These are phyloP conservation scores for Coryphaenoides rupestris DNA, from an alignment of 2,113 vertebrate genomes.

Conservation along the genomic window DNA sequence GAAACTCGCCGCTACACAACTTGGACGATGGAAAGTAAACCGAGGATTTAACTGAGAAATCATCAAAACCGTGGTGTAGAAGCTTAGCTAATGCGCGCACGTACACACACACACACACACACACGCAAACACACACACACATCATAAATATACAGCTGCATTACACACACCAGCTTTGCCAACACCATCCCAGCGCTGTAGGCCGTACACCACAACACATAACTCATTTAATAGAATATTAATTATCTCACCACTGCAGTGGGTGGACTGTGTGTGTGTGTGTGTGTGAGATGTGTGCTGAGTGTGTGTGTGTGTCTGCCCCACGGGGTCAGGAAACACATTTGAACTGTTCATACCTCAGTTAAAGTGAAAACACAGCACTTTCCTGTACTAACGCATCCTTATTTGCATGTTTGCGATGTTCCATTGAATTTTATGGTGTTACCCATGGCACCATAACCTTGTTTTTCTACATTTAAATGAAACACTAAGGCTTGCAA, in stretches of 20 bases:
- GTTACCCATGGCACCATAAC: slow-evolving; percentile 37
- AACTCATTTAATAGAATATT: slow-evolving; percentile 63
- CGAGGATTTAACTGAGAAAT: too few species aligned
- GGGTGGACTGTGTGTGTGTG: slow-evolving; percentile 38
- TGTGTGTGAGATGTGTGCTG: too few species aligned
- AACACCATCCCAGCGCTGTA: slow-evolving; percentile 33
- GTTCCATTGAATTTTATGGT: slow-evolving; percentile 19
- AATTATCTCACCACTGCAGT: slow-evolving; percentile 42
- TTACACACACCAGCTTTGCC: slow-evolving; percentile 43
- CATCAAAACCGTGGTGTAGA: too few species aligned
- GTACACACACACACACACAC: slow-evolving; percentile 28
- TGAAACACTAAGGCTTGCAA: slow-evolving; percentile 6
- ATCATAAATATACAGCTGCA: slow-evolving; percentile 10
- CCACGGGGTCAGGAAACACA: slow-evolving; percentile 32
- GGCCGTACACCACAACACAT: slow-evolving; percentile 48
- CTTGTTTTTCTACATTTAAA: slow-evolving; percentile 11
- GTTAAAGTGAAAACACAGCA: slow-evolving; percentile 31
- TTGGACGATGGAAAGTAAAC: too few species aligned
- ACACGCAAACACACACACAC: too few species aligned
- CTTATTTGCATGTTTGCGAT: slow-evolving; percentile 48
- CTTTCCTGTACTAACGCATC: slow-evolving; percentile 1
- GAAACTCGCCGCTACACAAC: too few species aligned
- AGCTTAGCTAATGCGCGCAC: not conserved
- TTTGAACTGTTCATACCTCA: slow-evolving; percentile 25
- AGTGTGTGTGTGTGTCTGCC: slow-evolving; percentile 37